phyloP scores from a whole-genome alignment of 2,797 vertebrate genomes.

The Poecile montanus region DNA sequence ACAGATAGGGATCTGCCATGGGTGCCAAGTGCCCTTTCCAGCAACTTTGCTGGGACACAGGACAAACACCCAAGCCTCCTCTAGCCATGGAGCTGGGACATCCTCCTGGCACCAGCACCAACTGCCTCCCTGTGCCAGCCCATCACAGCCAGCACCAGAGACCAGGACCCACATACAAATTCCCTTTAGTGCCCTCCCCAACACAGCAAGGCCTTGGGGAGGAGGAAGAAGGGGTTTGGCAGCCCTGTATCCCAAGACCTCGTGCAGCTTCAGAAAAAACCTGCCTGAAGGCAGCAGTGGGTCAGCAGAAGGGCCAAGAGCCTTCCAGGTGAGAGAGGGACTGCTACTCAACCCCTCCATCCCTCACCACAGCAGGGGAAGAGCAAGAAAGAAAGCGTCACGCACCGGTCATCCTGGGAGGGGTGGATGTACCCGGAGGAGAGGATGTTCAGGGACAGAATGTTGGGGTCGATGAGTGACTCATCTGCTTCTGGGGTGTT shows the following conservation, averaged over 20 bases:
- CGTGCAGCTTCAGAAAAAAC: background rate
- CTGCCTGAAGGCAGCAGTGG: background rate
- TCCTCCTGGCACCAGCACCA: background rate
- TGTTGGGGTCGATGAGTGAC: slow-evolving; percentile 93
- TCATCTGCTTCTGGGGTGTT: slow-evolving; percentile 93
- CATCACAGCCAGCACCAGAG: background rate
- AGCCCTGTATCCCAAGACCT: background rate
- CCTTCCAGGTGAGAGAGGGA: background rate
- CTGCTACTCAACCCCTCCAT: background rate
- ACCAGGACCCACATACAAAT: background rate
- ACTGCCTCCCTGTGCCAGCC: background rate
- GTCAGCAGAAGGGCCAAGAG: background rate
- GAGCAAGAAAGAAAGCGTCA: background rate
- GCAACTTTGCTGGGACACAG: background rate
- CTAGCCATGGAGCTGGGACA: rapidly evolving
- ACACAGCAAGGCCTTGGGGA: background rate
- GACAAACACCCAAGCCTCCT: background rate
- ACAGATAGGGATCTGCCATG: rapidly evolving
- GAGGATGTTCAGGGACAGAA: slow-evolving; percentile 95
- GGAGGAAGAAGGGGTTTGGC: background rate
- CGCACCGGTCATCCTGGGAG: slow-evolving; percentile 92
- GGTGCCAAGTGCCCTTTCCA: background rate
- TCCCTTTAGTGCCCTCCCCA: background rate
- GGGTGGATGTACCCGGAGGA: slow-evolving; percentile 89
- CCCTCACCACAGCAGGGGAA: background rate